These are phyloP conservation scores for Archivesica marissinica DNA, from an alignment of 1,140 invertebrate genomes.

Conservation along the genomic window DNA sequence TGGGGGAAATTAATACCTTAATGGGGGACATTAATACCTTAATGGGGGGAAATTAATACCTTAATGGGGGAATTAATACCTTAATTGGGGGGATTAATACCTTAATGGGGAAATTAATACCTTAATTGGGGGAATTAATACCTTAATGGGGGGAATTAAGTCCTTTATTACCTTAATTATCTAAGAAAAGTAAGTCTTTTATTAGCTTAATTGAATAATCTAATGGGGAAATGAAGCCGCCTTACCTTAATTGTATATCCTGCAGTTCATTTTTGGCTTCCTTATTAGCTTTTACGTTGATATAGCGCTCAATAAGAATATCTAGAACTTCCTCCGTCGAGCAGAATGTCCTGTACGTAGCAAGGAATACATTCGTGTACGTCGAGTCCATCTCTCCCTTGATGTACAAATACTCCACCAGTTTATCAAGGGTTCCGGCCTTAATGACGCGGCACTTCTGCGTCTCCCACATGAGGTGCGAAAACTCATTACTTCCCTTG, in stretches of 20 bases:
- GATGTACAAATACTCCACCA: conserved; percentile 96
- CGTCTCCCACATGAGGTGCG: conserved; percentile 98
- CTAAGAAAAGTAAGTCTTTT: neutral
- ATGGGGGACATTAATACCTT: too few relatives aligned
- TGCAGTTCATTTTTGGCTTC: conserved; percentile 77
- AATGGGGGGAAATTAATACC: too few relatives aligned
- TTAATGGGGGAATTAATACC: too few relatives aligned
- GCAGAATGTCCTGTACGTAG: conserved; percentile 95
- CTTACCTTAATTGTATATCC: conserved; percentile 77
- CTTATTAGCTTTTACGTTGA: conserved; percentile 70
- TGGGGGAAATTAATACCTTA: too few relatives aligned
- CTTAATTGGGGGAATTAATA: too few relatives aligned
- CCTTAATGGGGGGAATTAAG: too few relatives aligned
- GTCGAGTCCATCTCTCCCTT: conserved; percentile 98
- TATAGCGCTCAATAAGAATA: conserved; percentile 74
- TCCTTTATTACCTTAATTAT: too few relatives aligned
- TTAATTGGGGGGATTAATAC: too few relatives aligned
- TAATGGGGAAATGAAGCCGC: too few relatives aligned
- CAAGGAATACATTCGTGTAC: conserved; percentile 98
- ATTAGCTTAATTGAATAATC: neutral
- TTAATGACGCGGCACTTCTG: conserved; percentile 97
- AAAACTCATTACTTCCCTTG: conserved; percentile 75
- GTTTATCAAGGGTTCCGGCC: conserved; percentile 95
- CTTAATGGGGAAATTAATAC: too few relatives aligned
- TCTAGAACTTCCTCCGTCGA: conserved; percentile 92